Base-by-base conservation (phyloP, 2,797 vertebrate genomes). In the Melanotaenia parkinsoni region DNA sequence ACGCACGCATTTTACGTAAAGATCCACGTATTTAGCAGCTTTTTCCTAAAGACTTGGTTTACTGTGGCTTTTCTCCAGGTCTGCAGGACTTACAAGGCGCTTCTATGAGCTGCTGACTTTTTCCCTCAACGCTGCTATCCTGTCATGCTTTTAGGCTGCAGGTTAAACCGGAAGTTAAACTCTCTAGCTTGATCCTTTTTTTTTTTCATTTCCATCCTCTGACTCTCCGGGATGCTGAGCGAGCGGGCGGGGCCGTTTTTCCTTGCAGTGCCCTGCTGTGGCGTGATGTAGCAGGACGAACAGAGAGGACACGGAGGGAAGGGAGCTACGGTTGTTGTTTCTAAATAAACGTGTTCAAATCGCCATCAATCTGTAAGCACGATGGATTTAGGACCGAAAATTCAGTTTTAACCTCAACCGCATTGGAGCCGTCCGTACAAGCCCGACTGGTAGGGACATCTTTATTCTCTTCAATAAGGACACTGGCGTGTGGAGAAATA, bases 241-340 rank as follows among this genome's bases (percentile, higher is more conserved):
- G 50, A 74, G 82, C 70, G 91, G 94, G 94, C 91, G 93, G 94
- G 93, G 94, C 89, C 62, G 75, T 77, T 81, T 80, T 87, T 77
- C 76, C 88, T 85, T 88, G 84, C 91, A 80, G 88, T 86, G 51
- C 67, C 57, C 80, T 86, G 70, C 75, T 35, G 61, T 59, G 80
- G 68, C 79, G 78, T 86, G 90, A 88, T 86, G 86, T 81, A 70
- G 82, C 76, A 79, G 70, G 81, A 86, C 74, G 20, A 32, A 43
- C 89, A 37, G 71, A 37, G 71, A 74, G 54, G 72, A 74, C 84
- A 67, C 59, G 38, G 45, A 71, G 24, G 54, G 63, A 45, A 56
- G n/a, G 13, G 13, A 59, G 16, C 24, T 1, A 11, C 60, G 35
- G 28, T 69, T 47, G 35, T 16, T 54, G 53, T 24, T 11, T 11